Evolutionary conservation across 1,140 invertebrate genomes (phyloP).

Genomic region (Lepidurus couesii): DNA sequence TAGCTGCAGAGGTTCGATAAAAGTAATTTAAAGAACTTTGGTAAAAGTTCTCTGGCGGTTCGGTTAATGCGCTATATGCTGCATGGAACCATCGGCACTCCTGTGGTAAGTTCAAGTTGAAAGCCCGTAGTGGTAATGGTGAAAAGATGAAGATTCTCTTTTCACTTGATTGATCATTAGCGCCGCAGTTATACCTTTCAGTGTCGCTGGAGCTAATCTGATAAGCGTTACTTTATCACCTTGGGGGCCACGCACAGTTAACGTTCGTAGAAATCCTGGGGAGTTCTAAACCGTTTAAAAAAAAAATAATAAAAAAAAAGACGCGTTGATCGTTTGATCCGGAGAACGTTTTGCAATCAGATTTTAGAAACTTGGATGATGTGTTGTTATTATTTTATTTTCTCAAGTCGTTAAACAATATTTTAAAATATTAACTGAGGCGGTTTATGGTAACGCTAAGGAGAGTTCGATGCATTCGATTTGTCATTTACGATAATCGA

Average conservation of each 20-base stretch:
- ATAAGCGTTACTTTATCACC: conserved; percentile 13
- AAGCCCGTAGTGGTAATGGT: background rate
- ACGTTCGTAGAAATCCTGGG: background rate
- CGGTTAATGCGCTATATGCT: too few species aligned
- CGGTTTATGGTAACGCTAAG: background rate
- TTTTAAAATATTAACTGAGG: background rate
- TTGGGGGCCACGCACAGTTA: background rate
- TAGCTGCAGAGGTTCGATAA: conserved; percentile 7
- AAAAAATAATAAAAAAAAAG: background rate
- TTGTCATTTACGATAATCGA: conserved; percentile 20
- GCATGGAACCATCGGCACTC: too few species aligned
- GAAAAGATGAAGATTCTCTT: background rate
- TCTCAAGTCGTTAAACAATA: background rate
- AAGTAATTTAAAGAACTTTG: background rate
- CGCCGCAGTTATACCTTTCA: conserved; percentile 12
- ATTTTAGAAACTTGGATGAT: background rate
- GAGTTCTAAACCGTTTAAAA: background rate
- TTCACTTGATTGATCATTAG: background rate
- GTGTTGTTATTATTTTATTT: too few species aligned
- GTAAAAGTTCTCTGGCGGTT: background rate
- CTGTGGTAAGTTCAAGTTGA: too few species aligned
- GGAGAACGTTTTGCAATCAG: background rate
- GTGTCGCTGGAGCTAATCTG: conserved; percentile 17
- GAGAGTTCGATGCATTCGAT: conserved; percentile 6
- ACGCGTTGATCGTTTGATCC: background rate